These are phyloP conservation scores for Imbricaverruca yamaguchii DNA, from an alignment of 2,888 invertebrate genomes.

Conservation along the genomic window DNA sequence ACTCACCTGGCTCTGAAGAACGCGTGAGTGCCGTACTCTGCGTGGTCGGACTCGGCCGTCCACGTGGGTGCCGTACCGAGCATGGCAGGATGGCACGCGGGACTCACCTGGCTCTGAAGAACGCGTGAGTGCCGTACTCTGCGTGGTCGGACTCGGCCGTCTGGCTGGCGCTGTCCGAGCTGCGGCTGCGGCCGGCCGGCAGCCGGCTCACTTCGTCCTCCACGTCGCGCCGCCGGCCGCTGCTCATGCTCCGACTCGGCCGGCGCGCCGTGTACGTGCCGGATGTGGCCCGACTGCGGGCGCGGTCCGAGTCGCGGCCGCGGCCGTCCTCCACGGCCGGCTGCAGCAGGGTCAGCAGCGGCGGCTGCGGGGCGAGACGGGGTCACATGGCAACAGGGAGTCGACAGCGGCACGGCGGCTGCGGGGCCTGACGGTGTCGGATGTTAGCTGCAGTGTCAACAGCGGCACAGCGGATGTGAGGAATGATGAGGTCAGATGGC, in stretches of 20 bases:
- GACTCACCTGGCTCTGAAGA: conserved; percentile 11
- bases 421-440: neutral
- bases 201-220: neutral
- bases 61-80: no score
- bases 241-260: neutral
- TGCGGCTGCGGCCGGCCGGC: neutral
- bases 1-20: conserved; percentile 1
- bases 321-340: neutral
- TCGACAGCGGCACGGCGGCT: neutral
- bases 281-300: no score
- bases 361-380: neutral
- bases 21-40: neutral
- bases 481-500: neutral
- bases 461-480: neutral
- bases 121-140: neutral
- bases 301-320: no score
- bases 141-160: neutral
- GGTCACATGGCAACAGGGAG: neutral
- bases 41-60: neutral
- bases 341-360: neutral
- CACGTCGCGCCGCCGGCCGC: neutral
- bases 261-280: neutral
- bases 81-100: no score
- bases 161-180: neutral
- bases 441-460: neutral